Evolutionary conservation across 2,113 vertebrate genomes (phyloP).

Genomic region (Hiodon tergisus): DNA sequence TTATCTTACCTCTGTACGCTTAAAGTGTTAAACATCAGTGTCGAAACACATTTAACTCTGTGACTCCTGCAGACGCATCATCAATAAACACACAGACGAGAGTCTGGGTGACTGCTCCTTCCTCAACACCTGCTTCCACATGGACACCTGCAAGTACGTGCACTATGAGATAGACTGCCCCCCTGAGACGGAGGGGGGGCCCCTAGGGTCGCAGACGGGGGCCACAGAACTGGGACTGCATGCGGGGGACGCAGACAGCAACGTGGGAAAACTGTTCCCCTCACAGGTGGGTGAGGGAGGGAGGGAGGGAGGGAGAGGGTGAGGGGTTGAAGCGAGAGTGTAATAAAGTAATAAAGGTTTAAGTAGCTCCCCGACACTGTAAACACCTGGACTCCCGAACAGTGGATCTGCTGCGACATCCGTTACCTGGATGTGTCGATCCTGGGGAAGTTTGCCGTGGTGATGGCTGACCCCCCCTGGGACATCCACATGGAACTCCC

Average conservation of each 20-base stretch:
- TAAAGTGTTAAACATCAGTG: too few species aligned
- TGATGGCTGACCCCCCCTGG: conserved; percentile 95
- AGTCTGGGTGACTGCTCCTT: conserved; percentile 90
- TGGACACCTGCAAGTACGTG: conserved; percentile 93
- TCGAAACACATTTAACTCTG: not conserved
- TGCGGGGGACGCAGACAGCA: conserved; percentile 68
- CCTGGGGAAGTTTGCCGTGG: conserved; percentile 88
- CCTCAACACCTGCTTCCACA: conserved; percentile 92
- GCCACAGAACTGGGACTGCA: conserved; percentile 69
- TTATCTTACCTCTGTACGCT: not conserved
- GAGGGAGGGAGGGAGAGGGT: not conserved
- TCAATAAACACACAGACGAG: conserved; percentile 89
- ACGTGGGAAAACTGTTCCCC: conserved; percentile 80
- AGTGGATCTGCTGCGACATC: conserved; percentile 95
- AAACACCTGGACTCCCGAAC: not conserved
- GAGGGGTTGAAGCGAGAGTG: not conserved
- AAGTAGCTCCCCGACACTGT: not conserved
- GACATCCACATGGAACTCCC: conserved; percentile 95
- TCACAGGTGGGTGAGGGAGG: conserved; percentile 64
- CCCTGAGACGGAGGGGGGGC: conserved; percentile 62
- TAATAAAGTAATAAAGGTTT: not conserved
- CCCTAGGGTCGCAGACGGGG: conserved; percentile 53
- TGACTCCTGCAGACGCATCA: conserved; percentile 72
- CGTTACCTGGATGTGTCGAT: conserved; percentile 87
- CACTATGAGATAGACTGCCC: conserved; percentile 89